Conservation (phyloP, 2,888 invertebrate genomes). For the Barypeithes pellucidus region DNA sequence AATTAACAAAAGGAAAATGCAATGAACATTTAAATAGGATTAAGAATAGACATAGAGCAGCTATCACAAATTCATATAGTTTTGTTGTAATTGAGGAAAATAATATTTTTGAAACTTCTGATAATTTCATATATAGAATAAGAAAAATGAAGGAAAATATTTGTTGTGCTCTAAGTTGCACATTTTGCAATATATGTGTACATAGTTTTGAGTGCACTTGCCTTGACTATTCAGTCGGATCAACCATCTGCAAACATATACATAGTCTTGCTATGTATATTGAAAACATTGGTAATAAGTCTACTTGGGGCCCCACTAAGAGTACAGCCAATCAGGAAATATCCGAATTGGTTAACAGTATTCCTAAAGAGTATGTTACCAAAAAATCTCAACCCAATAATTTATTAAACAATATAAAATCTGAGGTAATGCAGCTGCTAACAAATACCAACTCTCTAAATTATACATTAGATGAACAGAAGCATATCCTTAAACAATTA, state of each 20-base stretch:
- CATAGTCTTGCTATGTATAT: not conserved
- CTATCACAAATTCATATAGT: not conserved
- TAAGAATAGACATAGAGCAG: slow-evolving; percentile 9
- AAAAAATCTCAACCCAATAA: not conserved
- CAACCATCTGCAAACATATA: slow-evolving; percentile 27
- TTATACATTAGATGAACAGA: not conserved
- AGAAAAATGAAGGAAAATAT: not conserved
- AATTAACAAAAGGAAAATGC: slow-evolving; percentile 14
- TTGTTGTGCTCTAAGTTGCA: slow-evolving; percentile 4
- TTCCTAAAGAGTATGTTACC: too few relatives aligned
- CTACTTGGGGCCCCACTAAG: not conserved
- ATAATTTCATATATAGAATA: slow-evolving; percentile 8
- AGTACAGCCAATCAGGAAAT: not conserved
- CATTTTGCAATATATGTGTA: not conserved
- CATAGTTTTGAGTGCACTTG: slow-evolving; percentile 25
- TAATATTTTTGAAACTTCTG: slow-evolving; percentile 1
- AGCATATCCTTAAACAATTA: not conserved
- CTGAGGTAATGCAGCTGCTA: not conserved
- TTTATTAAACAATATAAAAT: not conserved
- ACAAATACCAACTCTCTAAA: not conserved
- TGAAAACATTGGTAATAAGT: not conserved
- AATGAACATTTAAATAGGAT: slow-evolving; percentile 12
- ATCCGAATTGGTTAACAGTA: too few relatives aligned
- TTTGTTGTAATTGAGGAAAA: not conserved
- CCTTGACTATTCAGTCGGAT: slow-evolving; percentile 3